Evolutionary conservation across 2,797 vertebrate genomes (phyloP), one percentile per base, ranked within the genome.

Genomic region (Clamator glandarius): DNA sequence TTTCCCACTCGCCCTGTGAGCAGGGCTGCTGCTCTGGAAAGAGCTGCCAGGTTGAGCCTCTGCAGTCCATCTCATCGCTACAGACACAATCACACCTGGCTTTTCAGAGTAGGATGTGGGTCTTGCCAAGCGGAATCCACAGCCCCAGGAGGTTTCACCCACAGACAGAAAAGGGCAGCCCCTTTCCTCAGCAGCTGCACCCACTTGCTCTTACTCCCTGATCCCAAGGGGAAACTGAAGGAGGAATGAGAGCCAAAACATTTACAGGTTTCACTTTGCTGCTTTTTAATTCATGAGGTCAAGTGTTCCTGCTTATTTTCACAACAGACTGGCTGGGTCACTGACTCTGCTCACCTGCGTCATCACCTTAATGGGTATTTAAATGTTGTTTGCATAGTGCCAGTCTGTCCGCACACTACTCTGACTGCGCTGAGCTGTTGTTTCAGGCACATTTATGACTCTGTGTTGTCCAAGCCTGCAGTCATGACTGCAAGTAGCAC

Each of bases 231-330:
- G 50, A 91, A 91, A 74, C 8, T n/a, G 62, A 67, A 85, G 33
- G 42, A 15, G n/a, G 36, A 82, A 91, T 42, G 29, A 92, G 93
- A 89, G 72, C 59, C 28, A 80, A 66, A 92, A 66, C 41, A 79
- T 51, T 78, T 51, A 70, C 33, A 87, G 63, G 72, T 79, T 87
- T 86, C 77, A 81, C 78, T n/a, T 61, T 79, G 59, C 36, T 92
- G 87, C 57, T 86, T 91, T 88, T 89, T 84, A 91, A 94, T 91
- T 93, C 87, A 86, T 35, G 63, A 89, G 83, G 80, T 91, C 85
- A 82, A 25, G 61, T 59, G 93, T 13, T 46, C 36, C 85, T 87
- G 58, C 58, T 86, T 84, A 81, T 67, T 90, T 81, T 76, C 83
- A 66, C 26, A 87, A 82, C 80, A 92, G 63, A 25, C 61, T 84